Conservation (phyloP, 2,888 invertebrate genomes). For the Hydroisotoma schaefferi region DNA sequence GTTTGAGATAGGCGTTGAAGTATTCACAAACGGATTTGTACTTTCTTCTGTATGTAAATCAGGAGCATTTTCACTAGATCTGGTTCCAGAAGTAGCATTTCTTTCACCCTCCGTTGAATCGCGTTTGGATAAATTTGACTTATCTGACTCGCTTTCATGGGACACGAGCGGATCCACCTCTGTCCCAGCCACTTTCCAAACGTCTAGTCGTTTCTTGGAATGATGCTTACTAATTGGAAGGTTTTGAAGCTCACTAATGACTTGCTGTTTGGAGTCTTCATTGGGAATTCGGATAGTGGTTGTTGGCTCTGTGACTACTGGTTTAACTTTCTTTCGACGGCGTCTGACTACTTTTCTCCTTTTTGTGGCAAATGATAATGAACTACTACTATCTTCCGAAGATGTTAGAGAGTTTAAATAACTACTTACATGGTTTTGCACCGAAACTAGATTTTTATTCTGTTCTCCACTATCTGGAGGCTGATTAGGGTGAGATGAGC, state of each 20-base stretch:
- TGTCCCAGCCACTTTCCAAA: slow-evolving; percentile 20
- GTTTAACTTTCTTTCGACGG: slow-evolving; percentile 1
- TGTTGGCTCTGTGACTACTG: background rate
- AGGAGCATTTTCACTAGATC: background rate
- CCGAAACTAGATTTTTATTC: no score
- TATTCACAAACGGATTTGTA: slow-evolving; percentile 33
- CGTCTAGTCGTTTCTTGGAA: background rate
- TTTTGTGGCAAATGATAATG: background rate
- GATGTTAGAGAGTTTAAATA: no score
- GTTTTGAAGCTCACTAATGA: background rate
- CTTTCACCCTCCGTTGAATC: slow-evolving; percentile 10
- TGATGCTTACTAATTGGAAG: background rate
- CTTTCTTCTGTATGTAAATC: slow-evolving; percentile 35
- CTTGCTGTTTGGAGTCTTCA: background rate
- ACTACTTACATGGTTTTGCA: no score
- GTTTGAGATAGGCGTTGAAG: slow-evolving; percentile 29
- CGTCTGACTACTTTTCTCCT: background rate
- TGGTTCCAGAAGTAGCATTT: slow-evolving; percentile 6
- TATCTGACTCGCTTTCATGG: background rate
- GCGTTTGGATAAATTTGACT: slow-evolving; percentile 15
- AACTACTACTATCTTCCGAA: no score
- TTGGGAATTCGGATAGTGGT: background rate
- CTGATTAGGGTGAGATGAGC: no score
- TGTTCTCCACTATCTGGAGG: no score
- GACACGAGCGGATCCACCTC: slow-evolving; percentile 3